Percentiles rank a stretch among this genome's conserved stretches.
Evolutionary conservation across 1,140 invertebrate species (phyloP).

Genomic region (Berghia stephanieae): DNA sequence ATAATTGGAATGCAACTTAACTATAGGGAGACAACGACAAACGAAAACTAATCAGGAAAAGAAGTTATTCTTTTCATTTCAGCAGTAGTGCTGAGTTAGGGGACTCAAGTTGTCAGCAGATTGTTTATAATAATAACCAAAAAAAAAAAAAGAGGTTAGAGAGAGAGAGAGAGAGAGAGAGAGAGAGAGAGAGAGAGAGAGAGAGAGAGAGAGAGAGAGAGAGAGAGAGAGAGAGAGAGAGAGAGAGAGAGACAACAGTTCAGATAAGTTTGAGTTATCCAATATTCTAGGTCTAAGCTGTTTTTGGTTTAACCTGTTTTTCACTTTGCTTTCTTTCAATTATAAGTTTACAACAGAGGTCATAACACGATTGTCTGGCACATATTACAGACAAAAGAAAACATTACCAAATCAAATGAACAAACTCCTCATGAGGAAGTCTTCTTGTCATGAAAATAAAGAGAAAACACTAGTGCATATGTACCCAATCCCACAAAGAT

Average conservation of each 20-base stretch:
- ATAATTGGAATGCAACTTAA: no score
- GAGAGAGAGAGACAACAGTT: constrained; percentile 25
- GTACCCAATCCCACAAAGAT: constrained; percentile 50
- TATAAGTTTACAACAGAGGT: no score
- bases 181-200: constrained; percentile 37
- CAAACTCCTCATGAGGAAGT: neutral
- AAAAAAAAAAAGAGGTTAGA: constrained; percentile 27
- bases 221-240: constrained; percentile 36
- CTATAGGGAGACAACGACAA: no score
- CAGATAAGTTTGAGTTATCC: no score
- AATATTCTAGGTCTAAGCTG: no score
- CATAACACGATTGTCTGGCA: no score
- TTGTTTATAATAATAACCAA: neutral
- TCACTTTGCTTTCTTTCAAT: no score
- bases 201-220: constrained; percentile 35
- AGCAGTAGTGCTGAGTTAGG: no score
- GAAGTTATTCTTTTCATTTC: no score
- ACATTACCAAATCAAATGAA: constrained; percentile 21
- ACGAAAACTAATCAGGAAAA: no score
- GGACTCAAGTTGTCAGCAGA: neutral
- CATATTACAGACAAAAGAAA: constrained; percentile 28
- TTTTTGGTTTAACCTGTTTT: no score
- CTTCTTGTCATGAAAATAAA: constrained; percentile 47
- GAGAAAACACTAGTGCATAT: constrained; percentile 49
- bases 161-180: constrained; percentile 37